These are phyloP conservation scores for Mesoclemmys tuberculata DNA, from an alignment of 2,113 vertebrate genomes.

Conservation along the genomic window DNA sequence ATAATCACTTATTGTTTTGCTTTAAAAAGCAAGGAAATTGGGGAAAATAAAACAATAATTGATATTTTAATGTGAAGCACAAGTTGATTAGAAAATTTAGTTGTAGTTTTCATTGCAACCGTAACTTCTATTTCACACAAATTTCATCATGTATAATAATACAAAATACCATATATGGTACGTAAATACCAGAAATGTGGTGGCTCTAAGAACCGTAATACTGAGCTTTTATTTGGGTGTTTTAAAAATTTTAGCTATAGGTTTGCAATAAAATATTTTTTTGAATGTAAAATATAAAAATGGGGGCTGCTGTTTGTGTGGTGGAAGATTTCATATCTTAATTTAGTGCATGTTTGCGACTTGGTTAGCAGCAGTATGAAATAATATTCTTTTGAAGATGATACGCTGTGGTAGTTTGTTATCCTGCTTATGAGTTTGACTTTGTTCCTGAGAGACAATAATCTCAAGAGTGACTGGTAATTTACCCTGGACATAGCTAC, in stretches of 20 bases:
- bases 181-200: background rate
- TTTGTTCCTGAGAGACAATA: background rate
- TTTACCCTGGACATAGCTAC: background rate
- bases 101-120: background rate
- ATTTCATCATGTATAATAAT: background rate
- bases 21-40: background rate
- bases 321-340: background rate
- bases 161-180: background rate
- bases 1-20: background rate
- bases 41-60: background rate
- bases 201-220: background rate
- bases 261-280: background rate
- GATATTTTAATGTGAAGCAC: background rate
- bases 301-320: background rate
- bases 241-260: background rate
- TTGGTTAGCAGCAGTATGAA: background rate
- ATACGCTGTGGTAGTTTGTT: background rate
- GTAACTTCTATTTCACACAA: background rate
- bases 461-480: background rate
- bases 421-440: background rate
- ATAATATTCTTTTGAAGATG: background rate
- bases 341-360: background rate
- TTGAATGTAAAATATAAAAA: background rate
- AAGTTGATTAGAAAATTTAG: background rate
- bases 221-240: background rate